Percentiles rank a stretch among this genome's conserved stretches.
These are phyloP conservation scores for Cyrtonyx montezumae DNA, from an alignment of 2,113 vertebrate species.

Conservation along the genomic window DNA sequence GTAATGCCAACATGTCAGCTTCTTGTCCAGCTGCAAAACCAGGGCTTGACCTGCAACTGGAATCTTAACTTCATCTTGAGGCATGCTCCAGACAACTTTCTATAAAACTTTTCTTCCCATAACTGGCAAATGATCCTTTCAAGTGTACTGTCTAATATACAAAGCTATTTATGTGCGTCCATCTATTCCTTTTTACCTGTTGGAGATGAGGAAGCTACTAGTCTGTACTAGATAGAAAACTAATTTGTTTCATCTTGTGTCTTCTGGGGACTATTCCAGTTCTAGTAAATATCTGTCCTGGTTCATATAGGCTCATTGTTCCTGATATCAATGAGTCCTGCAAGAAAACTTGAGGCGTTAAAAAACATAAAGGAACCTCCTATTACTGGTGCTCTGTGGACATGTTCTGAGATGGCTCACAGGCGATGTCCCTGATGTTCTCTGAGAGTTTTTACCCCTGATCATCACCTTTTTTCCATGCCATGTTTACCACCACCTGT, in stretches of 20 bases:
- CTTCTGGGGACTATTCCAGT: neutral
- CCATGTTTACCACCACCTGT: rapidly evolving
- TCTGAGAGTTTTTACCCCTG: neutral
- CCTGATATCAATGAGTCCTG: neutral
- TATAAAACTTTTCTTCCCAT: neutral
- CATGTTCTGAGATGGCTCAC: neutral
- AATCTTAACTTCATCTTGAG: neutral
- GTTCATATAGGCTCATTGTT: neutral
- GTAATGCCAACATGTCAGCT: conserved; percentile 15
- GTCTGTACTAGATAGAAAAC: neutral
- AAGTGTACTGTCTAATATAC: neutral
- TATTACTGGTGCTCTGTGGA: neutral
- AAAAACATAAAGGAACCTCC: neutral
- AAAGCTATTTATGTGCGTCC: neutral
- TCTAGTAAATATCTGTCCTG: neutral
- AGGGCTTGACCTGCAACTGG: neutral
- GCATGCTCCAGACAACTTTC: neutral
- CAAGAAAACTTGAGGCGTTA: neutral
- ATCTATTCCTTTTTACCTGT: neutral
- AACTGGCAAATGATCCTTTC: neutral
- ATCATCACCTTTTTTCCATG: neutral
- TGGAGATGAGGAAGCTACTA: neutral
- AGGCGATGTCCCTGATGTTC: neutral
- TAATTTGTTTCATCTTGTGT: neutral
- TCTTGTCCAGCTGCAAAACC: neutral